Conservation (phyloP, 2,113 vertebrate species). For the Xiphias gladius region DNA sequence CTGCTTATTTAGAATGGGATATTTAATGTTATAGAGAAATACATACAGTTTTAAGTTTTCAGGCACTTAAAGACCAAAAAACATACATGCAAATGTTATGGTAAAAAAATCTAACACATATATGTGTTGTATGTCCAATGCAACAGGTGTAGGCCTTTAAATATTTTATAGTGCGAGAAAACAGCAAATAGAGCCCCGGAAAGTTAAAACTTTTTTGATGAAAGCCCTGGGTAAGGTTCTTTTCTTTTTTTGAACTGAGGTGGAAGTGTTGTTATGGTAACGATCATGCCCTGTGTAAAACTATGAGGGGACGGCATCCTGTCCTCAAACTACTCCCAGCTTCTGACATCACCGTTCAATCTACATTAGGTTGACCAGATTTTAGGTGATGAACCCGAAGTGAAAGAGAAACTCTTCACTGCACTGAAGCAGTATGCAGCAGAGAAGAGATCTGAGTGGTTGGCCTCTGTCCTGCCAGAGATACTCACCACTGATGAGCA, state of each 20-base stretch:
- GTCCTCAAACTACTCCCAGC: background rate
- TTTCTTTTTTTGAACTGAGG: background rate
- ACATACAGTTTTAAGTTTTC: background rate
- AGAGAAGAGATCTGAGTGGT: conserved; percentile 90
- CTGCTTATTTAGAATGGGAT: background rate
- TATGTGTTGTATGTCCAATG: background rate
- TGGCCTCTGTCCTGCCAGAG: conserved; percentile 90
- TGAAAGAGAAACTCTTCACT: conserved; percentile 90
- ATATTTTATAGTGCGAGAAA: background rate
- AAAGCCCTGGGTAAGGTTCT: background rate
- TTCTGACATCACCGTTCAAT: background rate
- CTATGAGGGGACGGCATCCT: background rate
- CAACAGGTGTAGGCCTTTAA: background rate
- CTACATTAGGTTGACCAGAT: conserved; percentile 90
- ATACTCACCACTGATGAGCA: conserved; percentile 88
- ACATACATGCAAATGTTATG: background rate
- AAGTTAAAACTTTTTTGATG: background rate
- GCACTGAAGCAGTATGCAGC: conserved; percentile 94
- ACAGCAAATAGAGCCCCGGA: background rate
- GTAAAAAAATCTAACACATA: conserved; percentile 1
- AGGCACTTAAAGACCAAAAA: background rate
- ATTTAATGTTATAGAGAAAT: background rate
- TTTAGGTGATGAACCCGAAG: conserved; percentile 87
- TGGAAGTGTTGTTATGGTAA: background rate
- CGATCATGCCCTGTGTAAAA: background rate